Base-by-base conservation (phyloP, 2,113 vertebrate genomes). In the Amphiprion percula region DNA sequence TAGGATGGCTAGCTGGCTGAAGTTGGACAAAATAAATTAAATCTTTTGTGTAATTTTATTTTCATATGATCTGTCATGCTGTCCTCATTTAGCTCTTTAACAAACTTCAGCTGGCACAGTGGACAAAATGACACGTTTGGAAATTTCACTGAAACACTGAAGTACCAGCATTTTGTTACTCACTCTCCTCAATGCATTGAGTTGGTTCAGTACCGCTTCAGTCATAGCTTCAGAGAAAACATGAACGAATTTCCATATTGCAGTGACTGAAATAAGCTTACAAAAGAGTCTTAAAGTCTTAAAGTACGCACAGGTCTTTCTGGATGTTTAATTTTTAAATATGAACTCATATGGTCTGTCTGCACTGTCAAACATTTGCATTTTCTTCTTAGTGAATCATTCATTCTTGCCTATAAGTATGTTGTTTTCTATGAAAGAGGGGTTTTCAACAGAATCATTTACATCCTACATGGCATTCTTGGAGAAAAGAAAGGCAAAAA, bases 11-110 rank as follows among this genome's bases (percentile, higher is more conserved):
- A 83, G 50, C 59, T 68, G 63, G 58, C 55, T 61, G 50, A n/a
- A 60, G 58, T 66, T 76, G 65, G 33, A 55, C 28, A 76, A 78
- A 79, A 81, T 83, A 89, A 89, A 89, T 89, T 62, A 62, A 75
- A 61, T 24, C 1, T 47, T 33, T 50, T 50, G 7, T 75, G 64
- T 83, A 56, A 60, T 26, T 73, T 82, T 68, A 78, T 82, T 77
- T 69, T 70, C 41, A 46, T 60, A 19, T 68, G 37, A 68, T 47
- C 23, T 10, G 8, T 60, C 24, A 24, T 23, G 10, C 9, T 69
- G 26, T 69, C 26, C n/a, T 28, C 21, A 16, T 37, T 50, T 24
- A 33, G 52, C 26, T 77, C 66, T 24, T 79, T 33, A 67, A 47
- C n/a, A 19, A 26, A 4, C n/a, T 0, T n/a, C 4, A 11, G 26